A percentile compares a stretch with the other conserved stretches of the same genome.
Conservation (phyloP, 2,113 vertebrate genomes). For the Gopherus flavomarginatus region DNA sequence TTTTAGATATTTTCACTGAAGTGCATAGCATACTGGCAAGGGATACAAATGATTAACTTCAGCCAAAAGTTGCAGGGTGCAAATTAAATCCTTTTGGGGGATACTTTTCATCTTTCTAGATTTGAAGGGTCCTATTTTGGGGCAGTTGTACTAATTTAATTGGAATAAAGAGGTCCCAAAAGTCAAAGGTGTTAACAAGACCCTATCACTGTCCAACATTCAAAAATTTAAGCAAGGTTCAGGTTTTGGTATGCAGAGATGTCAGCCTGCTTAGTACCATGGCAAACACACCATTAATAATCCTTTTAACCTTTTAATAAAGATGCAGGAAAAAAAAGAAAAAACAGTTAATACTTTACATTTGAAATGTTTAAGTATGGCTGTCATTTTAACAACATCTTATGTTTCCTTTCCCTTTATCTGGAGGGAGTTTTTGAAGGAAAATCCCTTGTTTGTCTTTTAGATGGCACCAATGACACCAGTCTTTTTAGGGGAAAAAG, state of each 20-base stretch:
- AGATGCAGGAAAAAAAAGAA: background rate
- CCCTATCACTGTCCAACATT: background rate
- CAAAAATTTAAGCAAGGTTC: background rate
- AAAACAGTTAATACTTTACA: background rate
- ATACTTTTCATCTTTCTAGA: background rate
- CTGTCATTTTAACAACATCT: background rate
- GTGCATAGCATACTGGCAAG: background rate
- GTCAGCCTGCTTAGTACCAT: background rate
- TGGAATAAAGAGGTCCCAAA: background rate
- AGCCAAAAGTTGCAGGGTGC: background rate
- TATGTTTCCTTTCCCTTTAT: background rate
- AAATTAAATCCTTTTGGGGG: background rate
- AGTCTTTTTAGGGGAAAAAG: background rate
- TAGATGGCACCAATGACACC: background rate
- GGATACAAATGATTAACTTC: slow-evolving; percentile 57
- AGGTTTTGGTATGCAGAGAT: background rate
- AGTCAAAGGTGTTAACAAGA: background rate
- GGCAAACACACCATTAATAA: background rate
- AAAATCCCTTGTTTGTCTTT: background rate
- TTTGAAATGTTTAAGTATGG: background rate
- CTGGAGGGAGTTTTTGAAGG: background rate
- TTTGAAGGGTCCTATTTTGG: background rate
- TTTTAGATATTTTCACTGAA: slow-evolving; percentile 32
- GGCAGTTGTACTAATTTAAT: background rate
- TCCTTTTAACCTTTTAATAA: background rate